Base-by-base conservation (phyloP, 2,797 vertebrate species). In the Lophotriccus pileatus region DNA sequence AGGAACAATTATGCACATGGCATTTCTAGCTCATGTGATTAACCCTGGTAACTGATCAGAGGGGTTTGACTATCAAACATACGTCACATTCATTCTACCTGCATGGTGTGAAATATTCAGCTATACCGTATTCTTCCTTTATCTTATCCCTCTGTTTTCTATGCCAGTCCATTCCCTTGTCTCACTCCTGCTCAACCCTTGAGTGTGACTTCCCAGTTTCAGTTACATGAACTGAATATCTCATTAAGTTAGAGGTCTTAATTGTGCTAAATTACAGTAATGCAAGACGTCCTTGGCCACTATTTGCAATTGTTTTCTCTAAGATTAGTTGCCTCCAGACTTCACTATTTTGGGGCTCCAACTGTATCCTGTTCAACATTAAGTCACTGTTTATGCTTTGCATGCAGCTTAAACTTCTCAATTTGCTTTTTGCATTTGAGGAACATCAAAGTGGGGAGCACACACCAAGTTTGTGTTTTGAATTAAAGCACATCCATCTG, bases 181-280 rank as follows among this genome's bases (percentile, higher is more conserved):
- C 53, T 94, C 58, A 21, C 41, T 92, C 77, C 41, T 30, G 22
- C 25, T 87, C 43, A 46, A 47, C 32, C 56, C 56, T 34, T 87
- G 44, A 86, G 41, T 44, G 32, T 85, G 74, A 89, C 70, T 64
- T 87, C 70, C 89, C 88, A 93, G 95, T 95, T 94, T 95, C 93
- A 93, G 88, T 93, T 96, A 86, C 55, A 53, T 53, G 47, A 63
- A 60, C 28, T 55, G 28, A 74, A 18, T 58, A 55, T 55, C 41
- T 58, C 13, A 12, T 2, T 37, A 63, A 82, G 18, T 77, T 56
- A 46, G 18, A 72, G 25, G 20, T 63, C 44, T 67, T 36, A 52
- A 78, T 60, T 56, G 23, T 64, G 21, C 56, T 70, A 86, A 43
- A 44, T 62, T 4, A 59, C 8, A 72, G 34, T 1, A 3, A 20